Evolutionary conservation across 2,797 vertebrate species (phyloP), one percentile per base, ranked within the genome.

Genomic region (Peromyscus attwateri): DNA sequence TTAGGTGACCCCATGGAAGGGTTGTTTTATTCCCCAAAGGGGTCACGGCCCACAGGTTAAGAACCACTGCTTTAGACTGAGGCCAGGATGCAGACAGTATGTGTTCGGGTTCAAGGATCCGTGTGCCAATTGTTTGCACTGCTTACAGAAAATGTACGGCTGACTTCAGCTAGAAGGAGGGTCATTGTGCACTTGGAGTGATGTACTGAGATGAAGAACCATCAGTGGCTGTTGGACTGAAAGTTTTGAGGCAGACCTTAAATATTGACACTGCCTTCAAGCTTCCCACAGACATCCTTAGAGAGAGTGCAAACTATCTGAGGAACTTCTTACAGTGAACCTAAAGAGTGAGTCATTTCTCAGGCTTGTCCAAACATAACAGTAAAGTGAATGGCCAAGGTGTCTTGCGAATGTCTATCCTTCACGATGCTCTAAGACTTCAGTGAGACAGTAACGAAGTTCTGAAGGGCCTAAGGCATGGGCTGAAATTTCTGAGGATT

Each of bases 271-370:
- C 3, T 87, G 64, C 37, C 79, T 49, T 88, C 60, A 93, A 76
- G 46, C 14, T 77, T 76, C 85, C 29, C 57, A 40, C 17, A 49
- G 52, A 66, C 13, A 75, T 60, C 84, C 89, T 73, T 81, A 70
- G 66, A 76, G 70, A 34, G 27, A 81, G 73, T 29, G 21, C 31
- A 31, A 82, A 46, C 34, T 52, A 17, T 94, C 92, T 81, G 52
- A 81, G 89, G 94, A 75, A n/a, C n/a, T 21, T 92, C 55, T 95
- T 55, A 25, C 27, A 73, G n/a, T n/a, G 37, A 89, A 91, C 87
- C 64, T 79, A 34, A 71, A 85, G 80, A 81, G 25, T 34, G 17
- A 77, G 27, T 62, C 71, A 62, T 25, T 91, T 46, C 43, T 90
- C 89, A 81, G 62, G 73, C 68, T 64, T 87, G 49, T 60, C 70